A percentile compares a stretch with the other conserved stretches of the same genome.
Conservation (phyloP, 2,888 invertebrate species). For the Idaea dimidiata region DNA sequence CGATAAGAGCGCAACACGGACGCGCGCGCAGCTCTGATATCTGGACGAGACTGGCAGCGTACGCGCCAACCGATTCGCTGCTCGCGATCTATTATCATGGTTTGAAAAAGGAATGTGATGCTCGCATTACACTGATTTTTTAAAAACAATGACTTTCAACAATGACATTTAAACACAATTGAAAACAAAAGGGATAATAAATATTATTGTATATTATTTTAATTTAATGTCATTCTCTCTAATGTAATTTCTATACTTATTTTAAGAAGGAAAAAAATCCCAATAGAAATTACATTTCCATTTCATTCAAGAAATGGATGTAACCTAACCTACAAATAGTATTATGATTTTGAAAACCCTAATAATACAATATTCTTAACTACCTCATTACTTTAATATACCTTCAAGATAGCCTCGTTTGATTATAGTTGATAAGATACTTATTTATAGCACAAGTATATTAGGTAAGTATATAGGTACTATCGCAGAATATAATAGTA, state of each 20-base stretch:
- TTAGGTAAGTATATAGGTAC: not conserved
- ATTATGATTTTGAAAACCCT: not conserved
- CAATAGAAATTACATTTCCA: no score
- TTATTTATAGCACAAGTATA: not conserved
- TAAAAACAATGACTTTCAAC: slow-evolving; percentile 1
- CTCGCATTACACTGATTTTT: slow-evolving; percentile 29
- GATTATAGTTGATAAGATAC: not conserved
- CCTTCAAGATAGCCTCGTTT: slow-evolving; percentile 1
- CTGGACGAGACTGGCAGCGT: slow-evolving; percentile 57
- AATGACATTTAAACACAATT: not conserved
- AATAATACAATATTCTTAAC: not conserved
- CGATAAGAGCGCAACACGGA: slow-evolving; percentile 50
- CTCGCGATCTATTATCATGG: slow-evolving; percentile 21
- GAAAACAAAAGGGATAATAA: not conserved
- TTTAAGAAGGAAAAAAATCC: no score
- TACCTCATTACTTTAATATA: not conserved
- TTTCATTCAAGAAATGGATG: no score
- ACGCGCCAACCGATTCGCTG: slow-evolving; percentile 44
- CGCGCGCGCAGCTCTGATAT: slow-evolving; percentile 56
- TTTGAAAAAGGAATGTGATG: slow-evolving; percentile 32
- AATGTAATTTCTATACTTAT: no score
- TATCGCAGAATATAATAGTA: not conserved
- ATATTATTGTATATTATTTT: no score
- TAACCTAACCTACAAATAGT: not conserved
- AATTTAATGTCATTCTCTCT: no score